Base-by-base conservation (phyloP, 2,797 vertebrate species). In the Yasuhikotakia modesta region DNA sequence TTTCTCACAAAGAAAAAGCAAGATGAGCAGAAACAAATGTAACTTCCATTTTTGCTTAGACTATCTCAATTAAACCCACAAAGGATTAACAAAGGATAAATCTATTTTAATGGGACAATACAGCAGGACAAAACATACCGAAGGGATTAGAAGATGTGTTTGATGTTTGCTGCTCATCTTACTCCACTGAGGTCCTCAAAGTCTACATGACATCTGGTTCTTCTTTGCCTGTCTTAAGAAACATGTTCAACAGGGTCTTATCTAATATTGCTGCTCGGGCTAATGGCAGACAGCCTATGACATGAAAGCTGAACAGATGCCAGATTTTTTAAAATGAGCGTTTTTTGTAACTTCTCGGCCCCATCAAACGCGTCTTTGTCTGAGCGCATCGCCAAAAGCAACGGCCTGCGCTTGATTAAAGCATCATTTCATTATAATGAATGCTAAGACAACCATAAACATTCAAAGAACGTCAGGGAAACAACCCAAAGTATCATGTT, bases 121-220 rank as follows among this genome's bases (percentile, higher is more conserved):
- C 55, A 32, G 76, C 78, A 79, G 70, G 24, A 76, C 73, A 79
- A 57, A 22, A 67, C 80, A 83, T 71, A 75, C 76, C 82, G 81
- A 66, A 80, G 73, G 39, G 39, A 55, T 66, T 32, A 50, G 61
- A 83, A 61, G 57, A 79, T 73, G 52, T 50, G 77, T 82, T 78
- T 83, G 81, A 83, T 79, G 83, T 76, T 80, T 48, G 10, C 70
- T 60, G 74, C 78, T 78, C 79, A 69, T 57, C 73, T 46, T 63
- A 78, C 73, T 50, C 14, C 21, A 65, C 71, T 77, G 67, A 74
- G 81, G 67, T 81, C 76, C 69, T 81, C 64, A 24, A 60, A 79
- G 81, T 79, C 72, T 76, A 81, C 19, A 73, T 68, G 48, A 81
- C 85, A 83, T 85, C 82, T 85, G 85, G 83, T 82, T 86, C 71